These are phyloP conservation scores for Falco punctatus DNA, from an alignment of 2,113 vertebrate species.

Conservation along the genomic window DNA sequence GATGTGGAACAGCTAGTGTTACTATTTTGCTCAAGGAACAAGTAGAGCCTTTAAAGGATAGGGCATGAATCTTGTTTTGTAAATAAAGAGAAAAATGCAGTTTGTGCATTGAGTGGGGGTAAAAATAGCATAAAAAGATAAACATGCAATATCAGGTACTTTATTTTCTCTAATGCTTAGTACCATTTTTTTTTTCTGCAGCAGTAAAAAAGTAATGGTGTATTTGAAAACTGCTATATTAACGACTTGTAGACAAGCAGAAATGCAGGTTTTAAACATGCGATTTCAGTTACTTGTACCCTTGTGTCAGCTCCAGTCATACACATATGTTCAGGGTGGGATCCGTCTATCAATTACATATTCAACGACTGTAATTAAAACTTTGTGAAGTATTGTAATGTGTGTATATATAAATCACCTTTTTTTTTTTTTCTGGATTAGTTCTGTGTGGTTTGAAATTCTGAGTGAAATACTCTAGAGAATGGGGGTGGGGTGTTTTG, in stretches of 20 bases:
- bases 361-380: not conserved
- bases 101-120: not conserved
- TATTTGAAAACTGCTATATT: not conserved
- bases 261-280: not conserved
- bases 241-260: not conserved
- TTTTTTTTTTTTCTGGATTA: not conserved
- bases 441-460: not conserved
- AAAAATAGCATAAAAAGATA: not conserved
- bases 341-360: not conserved
- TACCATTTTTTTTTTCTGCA: not conserved
- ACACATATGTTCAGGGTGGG: accelerated
- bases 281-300: not conserved
- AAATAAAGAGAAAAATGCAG: not conserved
- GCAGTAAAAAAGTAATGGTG: not conserved
- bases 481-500: not conserved
- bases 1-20: not conserved
- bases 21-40: not conserved
- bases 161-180: not conserved
- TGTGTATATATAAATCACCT: not conserved
- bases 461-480: not conserved
- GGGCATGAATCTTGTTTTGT: not conserved
- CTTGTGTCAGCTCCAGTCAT: not conserved
- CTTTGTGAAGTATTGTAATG: not conserved
- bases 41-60: not conserved
- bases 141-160: accelerated